Percentiles rank a stretch among this genome's conserved stretches.
Conservation (phyloP, 2,888 invertebrate genomes). For the Lepidocyrtinus sp. region DNA sequence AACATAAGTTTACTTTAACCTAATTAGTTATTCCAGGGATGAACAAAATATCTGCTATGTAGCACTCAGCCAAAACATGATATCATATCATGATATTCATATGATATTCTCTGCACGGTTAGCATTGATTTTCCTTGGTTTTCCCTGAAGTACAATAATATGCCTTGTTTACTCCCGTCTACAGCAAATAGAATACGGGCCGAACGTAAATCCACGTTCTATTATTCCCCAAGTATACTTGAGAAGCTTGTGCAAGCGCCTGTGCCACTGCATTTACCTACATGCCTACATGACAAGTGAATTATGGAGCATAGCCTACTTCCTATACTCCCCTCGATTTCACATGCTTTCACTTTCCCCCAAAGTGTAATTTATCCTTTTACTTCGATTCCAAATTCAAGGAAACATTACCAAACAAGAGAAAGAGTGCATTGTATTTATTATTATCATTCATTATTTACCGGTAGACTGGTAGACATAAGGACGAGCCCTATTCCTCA, state of each 20-base stretch:
- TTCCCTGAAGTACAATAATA: too few relatives aligned
- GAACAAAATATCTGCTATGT: background rate
- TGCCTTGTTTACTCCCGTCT: too few relatives aligned
- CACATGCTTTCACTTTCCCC: conserved; percentile 20
- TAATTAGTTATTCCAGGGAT: background rate
- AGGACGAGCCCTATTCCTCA: background rate
- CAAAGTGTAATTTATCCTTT: background rate
- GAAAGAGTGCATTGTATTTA: background rate
- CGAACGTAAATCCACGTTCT: too few relatives aligned
- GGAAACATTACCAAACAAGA: background rate
- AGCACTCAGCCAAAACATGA: background rate
- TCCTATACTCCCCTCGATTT: background rate
- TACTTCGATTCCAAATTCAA: background rate
- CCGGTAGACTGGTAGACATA: background rate
- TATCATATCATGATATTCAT: background rate
- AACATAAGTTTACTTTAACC: background rate
- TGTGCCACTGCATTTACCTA: background rate
- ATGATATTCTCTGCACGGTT: background rate
- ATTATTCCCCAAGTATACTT: background rate
- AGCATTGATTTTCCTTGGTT: background rate
- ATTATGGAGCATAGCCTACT: background rate
- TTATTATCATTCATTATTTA: background rate
- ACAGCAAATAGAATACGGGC: too few relatives aligned
- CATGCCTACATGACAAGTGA: background rate
- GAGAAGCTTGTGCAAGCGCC: too few relatives aligned